Percentiles rank a stretch among this genome's conserved stretches.
phyloP scores from a whole-genome alignment of 1,140 invertebrate genomes.

The Leguminivora glycinivorella region DNA sequence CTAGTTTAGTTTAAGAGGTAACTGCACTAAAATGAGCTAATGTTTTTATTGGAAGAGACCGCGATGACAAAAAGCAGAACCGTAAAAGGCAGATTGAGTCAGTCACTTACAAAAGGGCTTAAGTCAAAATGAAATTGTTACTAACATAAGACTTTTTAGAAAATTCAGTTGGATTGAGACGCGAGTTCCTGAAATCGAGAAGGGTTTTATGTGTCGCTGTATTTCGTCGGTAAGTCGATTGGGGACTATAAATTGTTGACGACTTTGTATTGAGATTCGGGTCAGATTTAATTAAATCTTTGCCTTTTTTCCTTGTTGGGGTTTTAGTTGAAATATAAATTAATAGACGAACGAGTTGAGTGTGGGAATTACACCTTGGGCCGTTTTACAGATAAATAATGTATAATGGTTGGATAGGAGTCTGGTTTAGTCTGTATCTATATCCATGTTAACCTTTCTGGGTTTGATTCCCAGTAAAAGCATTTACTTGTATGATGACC shows the following conservation, averaged over 20 bases:
- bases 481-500: too few relatives aligned
- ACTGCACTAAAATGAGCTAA: conserved; percentile 29
- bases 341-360: neutral
- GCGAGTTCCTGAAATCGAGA: conserved; percentile 38
- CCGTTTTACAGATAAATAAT: neutral
- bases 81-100: conserved; percentile 30
- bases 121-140: neutral
- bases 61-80: conserved; percentile 37
- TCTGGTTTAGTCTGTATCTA: neutral
- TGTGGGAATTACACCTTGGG: neutral
- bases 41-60: conserved; percentile 33
- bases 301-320: too few relatives aligned
- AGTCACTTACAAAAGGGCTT: neutral
- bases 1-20: too few relatives aligned
- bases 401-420: neutral
- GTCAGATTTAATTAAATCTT: conserved; percentile 13
- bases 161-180: conserved; percentile 10
- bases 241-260: neutral
- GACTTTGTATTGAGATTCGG: neutral
- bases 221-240: conserved; percentile 3
- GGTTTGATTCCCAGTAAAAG: too few relatives aligned
- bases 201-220: conserved; percentile 30
- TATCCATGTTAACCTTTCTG: too few relatives aligned
- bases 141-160: neutral
- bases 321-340: neutral